Conservation (phyloP, 1,140 invertebrate genomes). For the Tribolium castaneum region DNA sequence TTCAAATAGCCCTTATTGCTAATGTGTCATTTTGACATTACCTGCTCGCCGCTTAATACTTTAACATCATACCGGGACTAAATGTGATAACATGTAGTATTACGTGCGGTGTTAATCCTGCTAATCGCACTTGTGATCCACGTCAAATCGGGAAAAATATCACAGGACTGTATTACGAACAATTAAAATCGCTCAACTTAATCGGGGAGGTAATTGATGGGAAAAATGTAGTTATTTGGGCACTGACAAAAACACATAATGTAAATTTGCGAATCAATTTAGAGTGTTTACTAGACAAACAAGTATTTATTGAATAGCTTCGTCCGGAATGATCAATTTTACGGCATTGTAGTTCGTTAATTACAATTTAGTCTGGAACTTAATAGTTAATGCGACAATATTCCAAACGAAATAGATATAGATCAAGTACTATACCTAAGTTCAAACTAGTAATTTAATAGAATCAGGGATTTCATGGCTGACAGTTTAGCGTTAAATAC, state of each 20-base stretch:
- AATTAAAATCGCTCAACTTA: background rate
- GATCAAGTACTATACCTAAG: slow-evolving; percentile 33
- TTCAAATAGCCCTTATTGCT: background rate
- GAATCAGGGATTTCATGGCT: slow-evolving; percentile 32
- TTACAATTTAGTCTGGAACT: slow-evolving; percentile 29
- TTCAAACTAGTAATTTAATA: slow-evolving; percentile 38
- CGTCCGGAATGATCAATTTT: slow-evolving; percentile 35
- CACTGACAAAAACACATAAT: background rate
- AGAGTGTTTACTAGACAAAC: slow-evolving; percentile 11
- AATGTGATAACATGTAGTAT: slow-evolving; percentile 11
- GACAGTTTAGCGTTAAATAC: slow-evolving; percentile 38
- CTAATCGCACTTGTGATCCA: background rate
- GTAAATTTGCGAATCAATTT: slow-evolving; percentile 24
- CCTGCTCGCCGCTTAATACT: slow-evolving; percentile 9
- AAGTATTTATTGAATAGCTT: slow-evolving; percentile 35
- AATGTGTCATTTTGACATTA: slow-evolving; percentile 9
- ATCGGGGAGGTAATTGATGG: background rate
- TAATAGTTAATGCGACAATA: slow-evolving; percentile 36
- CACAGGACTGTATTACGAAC: background rate
- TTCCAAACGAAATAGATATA: slow-evolving; percentile 32
- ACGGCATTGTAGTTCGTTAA: slow-evolving; percentile 24
- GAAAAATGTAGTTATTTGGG: slow-evolving; percentile 10
- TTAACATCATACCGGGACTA: background rate
- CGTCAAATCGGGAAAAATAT: background rate
- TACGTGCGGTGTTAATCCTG: slow-evolving; percentile 5